Base-by-base conservation (phyloP, 2,113 vertebrate species). In the Porphyrio hochstetteri region DNA sequence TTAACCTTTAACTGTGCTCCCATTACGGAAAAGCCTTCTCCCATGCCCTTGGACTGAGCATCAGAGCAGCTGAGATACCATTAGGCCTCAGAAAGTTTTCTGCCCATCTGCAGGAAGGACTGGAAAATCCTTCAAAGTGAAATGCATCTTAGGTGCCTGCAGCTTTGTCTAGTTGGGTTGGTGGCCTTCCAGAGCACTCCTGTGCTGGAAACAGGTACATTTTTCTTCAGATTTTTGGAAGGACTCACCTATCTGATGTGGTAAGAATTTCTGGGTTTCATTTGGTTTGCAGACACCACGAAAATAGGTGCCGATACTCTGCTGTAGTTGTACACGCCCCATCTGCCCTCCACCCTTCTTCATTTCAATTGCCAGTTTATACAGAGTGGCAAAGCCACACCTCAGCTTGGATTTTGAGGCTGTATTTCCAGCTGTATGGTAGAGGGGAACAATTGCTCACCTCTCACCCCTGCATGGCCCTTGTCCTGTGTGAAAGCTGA, bases 381-480 rank as follows among this genome's bases (percentile, higher is more conserved):
- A 5, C 20, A 17, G 70, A 38, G 16, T 10, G 60, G 36, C 57
- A 56, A 38, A 75, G 55, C 65, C 25, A 6, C 36, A 36, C 13
- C 53, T 52, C 19, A 24, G 28, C 7, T 46, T 57, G 24, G 11
- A 17, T 10, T 75, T 80, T 55, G 46, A 68, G 5, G 56, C 7
- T 1, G 0, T 11, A 5, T 67, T 91, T 76, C 28, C 84, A 63
- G 0, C 60, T 11, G n/a, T 35, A 4, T 5, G 17, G 28, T 11
- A 21, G 42, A 82, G 23, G 13, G 19, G 33, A 76, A 2, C 27
- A 44, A 5, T 70, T 61, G 35, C 38, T 84, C 35, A 7, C 38
- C 70, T 89, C 61, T 90, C 19, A 46, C 52, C 42, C 5, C 42
- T 16, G n/a, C 1, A 1, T 68, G 74, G 44, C 57, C 78, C 36